Percentiles rank a stretch among this genome's conserved stretches.
Evolutionary conservation across 2,797 vertebrate species (phyloP).

Genomic region (Tapera naevia): DNA sequence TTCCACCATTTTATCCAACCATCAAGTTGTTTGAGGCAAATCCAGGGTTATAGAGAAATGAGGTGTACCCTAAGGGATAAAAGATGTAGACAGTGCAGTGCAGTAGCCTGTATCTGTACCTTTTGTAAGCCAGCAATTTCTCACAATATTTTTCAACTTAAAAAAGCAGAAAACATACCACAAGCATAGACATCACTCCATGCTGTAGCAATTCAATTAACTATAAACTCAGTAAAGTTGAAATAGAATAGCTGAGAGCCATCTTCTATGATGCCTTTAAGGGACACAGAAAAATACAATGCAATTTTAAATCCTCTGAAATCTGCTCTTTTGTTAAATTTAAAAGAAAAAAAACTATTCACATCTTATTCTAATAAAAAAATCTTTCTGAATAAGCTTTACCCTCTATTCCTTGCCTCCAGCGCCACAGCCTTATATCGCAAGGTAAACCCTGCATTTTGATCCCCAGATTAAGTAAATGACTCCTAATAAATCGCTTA

Average conservation of each 20-base stretch:
- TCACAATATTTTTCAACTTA: conserved; percentile 8
- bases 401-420: background rate
- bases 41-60: background rate
- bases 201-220: background rate
- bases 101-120: background rate
- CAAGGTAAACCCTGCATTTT: background rate
- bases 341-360: background rate
- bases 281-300: background rate
- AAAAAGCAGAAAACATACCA: conserved; percentile 9
- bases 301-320: conserved; percentile 11
- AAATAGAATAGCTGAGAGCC: background rate
- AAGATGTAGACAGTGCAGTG: background rate
- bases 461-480: conserved; percentile 2
- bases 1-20: background rate
- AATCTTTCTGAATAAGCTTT: conserved; percentile 1
- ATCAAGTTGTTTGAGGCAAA: background rate
- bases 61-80: background rate
- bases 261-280: background rate
- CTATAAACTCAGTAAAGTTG: background rate
- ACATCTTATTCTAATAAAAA: conserved; percentile 40
- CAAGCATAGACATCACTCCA: background rate
- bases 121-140: conserved; percentile 30
- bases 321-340: background rate
- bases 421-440: background rate
- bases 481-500: conserved; percentile 13